Base-by-base conservation (phyloP, 2,888 invertebrate genomes). In the Tetanocera ferruginea region DNA sequence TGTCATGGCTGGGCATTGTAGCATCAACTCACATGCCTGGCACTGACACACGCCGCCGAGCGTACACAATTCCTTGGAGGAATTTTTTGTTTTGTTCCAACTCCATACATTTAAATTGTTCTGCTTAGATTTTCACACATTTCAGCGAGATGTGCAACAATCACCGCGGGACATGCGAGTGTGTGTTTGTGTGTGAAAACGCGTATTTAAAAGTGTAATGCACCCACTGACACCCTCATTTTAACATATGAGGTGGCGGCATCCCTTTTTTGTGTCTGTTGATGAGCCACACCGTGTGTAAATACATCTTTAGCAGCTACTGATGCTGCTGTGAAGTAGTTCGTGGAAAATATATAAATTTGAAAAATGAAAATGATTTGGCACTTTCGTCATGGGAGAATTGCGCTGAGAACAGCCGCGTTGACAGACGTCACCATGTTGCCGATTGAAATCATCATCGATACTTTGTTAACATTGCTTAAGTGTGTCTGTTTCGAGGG, bases 51-150 rank as follows among this genome's bases (percentile, higher is more conserved):
- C 85, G 87, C 83, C 83, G 84, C 79, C 14, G 43, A 43, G 83
- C 81, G 81, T 81, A 31, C 31, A 17, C 81, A 78, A 80, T 82
- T 84, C 83, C 81, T 81, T 71, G 49, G 71, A 71, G 52, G 31
- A 71, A 78, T 11, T 43, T 43, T 11, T 77, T n/a, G 17, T 76
- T 66, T 52, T 66, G 74, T 76, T 55, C 51, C 60, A 37, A 55
- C 37, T 28, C 8, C 9, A 23, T 11, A 43, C 34, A 34, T 14
- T 51, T 14, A n/a, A 28, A 51, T 52, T 52, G 3, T 70, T 70
- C 19, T 51, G 19, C 11, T 69, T 28, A 23, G 85, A 86, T 86
- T 86, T 87, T 87, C 87, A 87, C 88, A 87, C 88, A 87, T 86
- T 85, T 86, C 82, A 81, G 80, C 75, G 81, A 83, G 81, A 85